Evolutionary conservation across 2,888 invertebrate species (phyloP), one percentile per base, ranked within the genome.

Genomic region (Caenorhabditis doughertyi): DNA sequence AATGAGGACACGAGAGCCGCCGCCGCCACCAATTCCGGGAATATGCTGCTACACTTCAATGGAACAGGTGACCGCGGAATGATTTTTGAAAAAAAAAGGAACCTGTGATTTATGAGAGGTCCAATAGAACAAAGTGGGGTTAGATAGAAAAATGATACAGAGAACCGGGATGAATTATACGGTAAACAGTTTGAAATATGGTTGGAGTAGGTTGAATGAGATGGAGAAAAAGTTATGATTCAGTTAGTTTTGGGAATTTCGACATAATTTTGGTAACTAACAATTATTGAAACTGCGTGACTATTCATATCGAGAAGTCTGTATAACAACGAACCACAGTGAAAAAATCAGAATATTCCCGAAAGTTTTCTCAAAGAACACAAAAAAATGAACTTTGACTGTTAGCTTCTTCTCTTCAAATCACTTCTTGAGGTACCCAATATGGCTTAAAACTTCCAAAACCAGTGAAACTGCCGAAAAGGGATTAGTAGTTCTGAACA

Each of bases 11-110:
- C n/a, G n/a, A n/a, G n/a, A 67, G 76, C 35, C 1, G 39, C 5
- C 18, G n/a, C 39, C 32, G 23, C 11, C 23, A 1, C 11, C 18
- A 29, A 65, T 64, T 73, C 73, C 47, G 5, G 73, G 51, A 27
- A 53, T 27, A 42, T 27, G 23, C n/a, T n/a, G n/a, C 62, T 47
- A 42, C 25, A 62, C 35, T 29, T 47, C 55, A 49, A 18, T 60
- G 51, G 47, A 62, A 64, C 73, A 73, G 73, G 73, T 73, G 73
- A 64, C 64, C 51, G 55, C 72, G n/a, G n/a, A n/a, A n/a, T n/a
- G n/a, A n/a, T n/a, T n/a, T n/a, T n/a, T n/a, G n/a, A n/a, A 13
- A 32, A 39, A 29, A 23, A 18, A 32, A 21, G 29, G n/a, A n/a
- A n/a, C 18, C 23, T 49, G 13, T 67, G 76, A 68, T 76, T 68